Base-by-base conservation (phyloP, 1,140 invertebrate genomes). In the Harlomillsia oculata region DNA sequence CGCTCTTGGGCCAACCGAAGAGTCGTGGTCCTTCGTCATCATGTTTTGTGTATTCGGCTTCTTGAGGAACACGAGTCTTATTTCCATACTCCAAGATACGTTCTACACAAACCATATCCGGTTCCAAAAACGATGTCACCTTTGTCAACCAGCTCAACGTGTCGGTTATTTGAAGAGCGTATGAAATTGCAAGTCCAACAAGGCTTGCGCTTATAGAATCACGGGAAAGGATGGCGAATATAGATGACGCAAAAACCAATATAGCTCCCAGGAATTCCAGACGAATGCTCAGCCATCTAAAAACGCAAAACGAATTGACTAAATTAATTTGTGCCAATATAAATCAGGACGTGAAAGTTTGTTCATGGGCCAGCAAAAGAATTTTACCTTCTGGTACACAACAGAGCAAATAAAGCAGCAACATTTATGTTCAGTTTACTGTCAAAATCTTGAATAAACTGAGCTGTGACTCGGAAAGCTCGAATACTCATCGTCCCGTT, bases 181-280 rank as follows among this genome's bases (percentile, higher is more conserved):
- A 95, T 66, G 84, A 90, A 64, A 96, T 78, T 1, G 89, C 91
- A 26, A 96, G 74, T 36, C 92, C 92, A 40, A 93, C 89, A 40
- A 87, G 69, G 43, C 89, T 89, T n/a, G 89, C 73, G 68, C 77
- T 81, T 65, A 83, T 28, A 6, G 64, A 29, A 2, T 86, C 79
- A 52, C 82, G 79, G 34, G 75, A 78, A 25, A 90, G 68, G 3
- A 96, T 90, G 53, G 87, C 83, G 71, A 97, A 92, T 18, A 95
- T 66, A 2, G 89, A 83, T 44, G 91, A 79, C 68, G 87, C 88
- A 65, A 97, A 81, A 58, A 97, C 90, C 60, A 97, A 89, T 34
- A 89, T 71, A 72, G 93, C 93, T 49, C 89, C 90, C 44, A 92
- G 82, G 78, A 91, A 88, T 72, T 97, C 93, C 50, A 97, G 75